A percentile compares a stretch with the other conserved stretches of the same genome.
These are phyloP conservation scores for Shinisaurus crocodilurus DNA, from an alignment of 2,113 vertebrate genomes.

Conservation along the genomic window DNA sequence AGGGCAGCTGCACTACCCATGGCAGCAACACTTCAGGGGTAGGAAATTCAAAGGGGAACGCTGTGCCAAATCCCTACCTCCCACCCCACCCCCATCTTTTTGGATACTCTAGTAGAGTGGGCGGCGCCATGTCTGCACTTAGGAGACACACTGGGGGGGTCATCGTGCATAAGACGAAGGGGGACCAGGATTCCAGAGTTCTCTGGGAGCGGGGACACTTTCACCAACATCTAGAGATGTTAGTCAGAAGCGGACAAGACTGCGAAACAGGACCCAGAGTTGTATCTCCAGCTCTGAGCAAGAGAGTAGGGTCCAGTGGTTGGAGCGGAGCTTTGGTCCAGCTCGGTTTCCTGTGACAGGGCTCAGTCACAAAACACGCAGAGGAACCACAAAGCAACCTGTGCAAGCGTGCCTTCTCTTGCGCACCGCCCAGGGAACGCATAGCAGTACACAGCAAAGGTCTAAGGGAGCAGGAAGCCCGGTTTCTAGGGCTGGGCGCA, in stretches of 20 bases:
- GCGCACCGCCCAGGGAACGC: background rate
- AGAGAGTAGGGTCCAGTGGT: no score
- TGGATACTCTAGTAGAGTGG: background rate
- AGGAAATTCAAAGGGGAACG: background rate
- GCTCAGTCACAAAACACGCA: background rate
- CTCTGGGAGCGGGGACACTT: no score
- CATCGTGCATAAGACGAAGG: no score
- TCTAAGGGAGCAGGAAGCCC: no score
- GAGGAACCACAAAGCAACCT: background rate
- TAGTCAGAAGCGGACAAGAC: background rate
- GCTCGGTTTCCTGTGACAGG: background rate
- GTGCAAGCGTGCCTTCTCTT: background rate
- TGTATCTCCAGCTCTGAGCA: background rate
- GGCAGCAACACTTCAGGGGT: rapidly evolving
- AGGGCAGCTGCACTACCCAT: background rate
- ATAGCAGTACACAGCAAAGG: no score
- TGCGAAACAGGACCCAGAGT: background rate
- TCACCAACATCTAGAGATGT: no score
- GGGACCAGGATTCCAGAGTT: background rate
- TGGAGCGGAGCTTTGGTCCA: no score
- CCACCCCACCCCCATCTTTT: no score
- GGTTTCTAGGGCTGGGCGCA: no score
- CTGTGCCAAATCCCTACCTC: no score
- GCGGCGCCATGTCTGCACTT: background rate
- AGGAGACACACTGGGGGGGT: background rate